These are phyloP conservation scores for Balanococcus diminutus DNA, from an alignment of 2,888 invertebrate genomes.

Conservation along the genomic window DNA sequence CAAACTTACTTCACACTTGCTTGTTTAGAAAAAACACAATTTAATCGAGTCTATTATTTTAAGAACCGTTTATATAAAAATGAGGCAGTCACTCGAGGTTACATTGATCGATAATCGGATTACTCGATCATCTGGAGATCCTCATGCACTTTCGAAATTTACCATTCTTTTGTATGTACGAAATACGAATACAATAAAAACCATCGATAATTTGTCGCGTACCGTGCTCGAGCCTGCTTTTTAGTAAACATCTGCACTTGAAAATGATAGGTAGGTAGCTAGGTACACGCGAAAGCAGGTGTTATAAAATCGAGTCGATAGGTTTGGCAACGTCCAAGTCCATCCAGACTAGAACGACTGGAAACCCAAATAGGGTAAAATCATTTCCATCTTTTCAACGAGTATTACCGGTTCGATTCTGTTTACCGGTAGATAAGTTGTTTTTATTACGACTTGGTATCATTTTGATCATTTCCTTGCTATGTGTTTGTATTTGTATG, in stretches of 20 bases:
- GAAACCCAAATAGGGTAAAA: constrained; percentile 40
- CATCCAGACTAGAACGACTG: not conserved
- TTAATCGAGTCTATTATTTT: not conserved
- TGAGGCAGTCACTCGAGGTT: not conserved
- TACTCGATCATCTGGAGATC: not conserved
- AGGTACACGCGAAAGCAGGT: not conserved
- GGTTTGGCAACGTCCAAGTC: constrained; percentile 8
- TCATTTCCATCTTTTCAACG: constrained; percentile 8
- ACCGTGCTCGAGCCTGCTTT: not conserved
- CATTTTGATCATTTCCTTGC: not conserved
- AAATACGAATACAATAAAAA: not conserved
- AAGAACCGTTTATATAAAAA: not conserved
- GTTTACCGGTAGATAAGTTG: not conserved
- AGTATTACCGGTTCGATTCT: constrained; percentile 24
- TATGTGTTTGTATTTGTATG: no score
- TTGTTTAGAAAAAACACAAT: not conserved
- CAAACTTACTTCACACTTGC: not conserved
- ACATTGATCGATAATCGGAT: not conserved
- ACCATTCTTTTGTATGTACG: not conserved
- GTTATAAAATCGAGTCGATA: constrained; percentile 7
- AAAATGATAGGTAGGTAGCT: not conserved
- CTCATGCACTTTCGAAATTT: not conserved
- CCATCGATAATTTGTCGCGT: not conserved
- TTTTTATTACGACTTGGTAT: not conserved
- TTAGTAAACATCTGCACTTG: constrained; percentile 12